phyloP scores from a whole-genome alignment of 2,888 invertebrate species.

The Spilosoma lubricipeda region DNA sequence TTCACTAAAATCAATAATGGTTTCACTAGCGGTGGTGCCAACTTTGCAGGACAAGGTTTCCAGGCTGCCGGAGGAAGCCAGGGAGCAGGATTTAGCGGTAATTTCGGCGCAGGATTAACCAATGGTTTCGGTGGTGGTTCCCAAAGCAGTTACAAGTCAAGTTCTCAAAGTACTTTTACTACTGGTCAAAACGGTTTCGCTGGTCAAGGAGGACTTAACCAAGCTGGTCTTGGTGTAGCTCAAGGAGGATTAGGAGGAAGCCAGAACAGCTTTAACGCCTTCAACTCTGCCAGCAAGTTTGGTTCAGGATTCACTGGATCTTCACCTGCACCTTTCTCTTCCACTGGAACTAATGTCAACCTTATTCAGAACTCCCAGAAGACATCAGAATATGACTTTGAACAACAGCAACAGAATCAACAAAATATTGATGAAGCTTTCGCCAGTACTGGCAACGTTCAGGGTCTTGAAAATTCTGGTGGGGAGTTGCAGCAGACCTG shows the following conservation, averaged over 20 bases:
- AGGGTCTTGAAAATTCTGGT: constrained; percentile 63
- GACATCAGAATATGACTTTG: constrained; percentile 70
- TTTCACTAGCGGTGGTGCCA: constrained; percentile 38
- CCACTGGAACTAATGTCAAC: constrained; percentile 71
- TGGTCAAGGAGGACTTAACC: constrained; percentile 15
- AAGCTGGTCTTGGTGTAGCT: constrained; percentile 6
- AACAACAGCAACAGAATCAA: constrained; percentile 71
- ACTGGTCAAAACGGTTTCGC: constrained; percentile 24
- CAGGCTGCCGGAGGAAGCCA: constrained; percentile 23
- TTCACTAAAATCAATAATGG: constrained; percentile 58
- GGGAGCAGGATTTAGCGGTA: constrained; percentile 53
- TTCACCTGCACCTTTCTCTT: constrained; percentile 73
- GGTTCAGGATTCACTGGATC: constrained; percentile 72
- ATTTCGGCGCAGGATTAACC: constrained; percentile 18
- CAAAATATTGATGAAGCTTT: constrained; percentile 74
- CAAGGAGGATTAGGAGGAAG: constrained; percentile 23
- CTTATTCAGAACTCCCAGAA: constrained; percentile 73
- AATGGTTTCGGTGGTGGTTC: constrained; percentile 34
- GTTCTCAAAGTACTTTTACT: constrained; percentile 19
- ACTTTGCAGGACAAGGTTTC: constrained; percentile 29
- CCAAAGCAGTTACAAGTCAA: constrained; percentile 37
- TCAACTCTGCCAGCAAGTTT: constrained; percentile 58
- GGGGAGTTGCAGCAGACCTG: constrained; percentile 84
- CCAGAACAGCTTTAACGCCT: constrained; percentile 42
- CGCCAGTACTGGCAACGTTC: constrained; percentile 71